Evolutionary conservation across 2,113 vertebrate genomes (phyloP).

Genomic region (Calypte anna): DNA sequence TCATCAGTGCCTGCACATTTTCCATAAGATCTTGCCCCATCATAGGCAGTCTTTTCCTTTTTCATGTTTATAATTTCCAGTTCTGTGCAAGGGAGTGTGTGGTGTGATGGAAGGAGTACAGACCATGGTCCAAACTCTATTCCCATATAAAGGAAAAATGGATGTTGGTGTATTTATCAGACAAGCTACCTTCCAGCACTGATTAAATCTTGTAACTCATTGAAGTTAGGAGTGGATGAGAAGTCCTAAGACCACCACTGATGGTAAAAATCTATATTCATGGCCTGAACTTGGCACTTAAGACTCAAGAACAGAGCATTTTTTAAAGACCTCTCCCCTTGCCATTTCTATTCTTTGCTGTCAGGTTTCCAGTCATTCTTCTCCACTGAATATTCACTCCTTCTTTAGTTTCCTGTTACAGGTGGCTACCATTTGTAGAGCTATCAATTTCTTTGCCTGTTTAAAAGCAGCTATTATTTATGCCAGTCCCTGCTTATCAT

Average conservation of each 20-base stretch:
- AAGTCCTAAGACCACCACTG: neutral
- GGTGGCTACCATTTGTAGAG: conserved; percentile 81
- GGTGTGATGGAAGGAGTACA: neutral
- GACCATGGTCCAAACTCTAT: neutral
- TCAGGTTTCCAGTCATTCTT: conserved; percentile 61
- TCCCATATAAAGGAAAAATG: neutral
- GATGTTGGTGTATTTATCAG: neutral
- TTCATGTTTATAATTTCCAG: neutral
- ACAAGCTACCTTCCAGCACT: neutral
- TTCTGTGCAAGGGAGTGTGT: neutral
- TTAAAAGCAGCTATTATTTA: conserved; percentile 80
- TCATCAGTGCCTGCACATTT: neutral
- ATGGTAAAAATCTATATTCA: conserved; percentile 31
- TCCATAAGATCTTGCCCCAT: neutral
- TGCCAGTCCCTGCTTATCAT: conserved; percentile 74
- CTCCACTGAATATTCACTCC: conserved; percentile 47
- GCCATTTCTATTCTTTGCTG: conserved; percentile 58
- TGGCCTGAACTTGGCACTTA: neutral
- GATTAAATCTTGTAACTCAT: neutral
- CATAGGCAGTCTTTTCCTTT: neutral
- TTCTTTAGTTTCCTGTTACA: conserved; percentile 74
- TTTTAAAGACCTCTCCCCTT: conserved; percentile 40
- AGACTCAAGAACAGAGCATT: conserved; percentile 46
- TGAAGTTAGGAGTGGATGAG: neutral
- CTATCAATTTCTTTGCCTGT: conserved; percentile 75